Evolutionary conservation across 2,113 vertebrate genomes (phyloP), one percentile per base, ranked within the genome.

Genomic region (Geococcyx californianus): DNA sequence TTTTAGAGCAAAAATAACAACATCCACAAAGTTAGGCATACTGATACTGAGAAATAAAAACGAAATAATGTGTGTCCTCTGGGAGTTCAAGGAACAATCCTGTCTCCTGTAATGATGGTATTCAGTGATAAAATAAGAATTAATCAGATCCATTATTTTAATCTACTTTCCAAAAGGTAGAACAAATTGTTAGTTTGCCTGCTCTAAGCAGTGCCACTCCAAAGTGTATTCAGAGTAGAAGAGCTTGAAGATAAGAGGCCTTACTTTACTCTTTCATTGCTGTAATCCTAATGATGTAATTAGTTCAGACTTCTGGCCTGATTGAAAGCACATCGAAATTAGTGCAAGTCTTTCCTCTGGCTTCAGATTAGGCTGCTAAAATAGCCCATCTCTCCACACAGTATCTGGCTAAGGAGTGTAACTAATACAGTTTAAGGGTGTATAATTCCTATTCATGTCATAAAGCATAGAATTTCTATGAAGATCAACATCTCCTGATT

Each of bases 401-500:
- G 64, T 9, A 52, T 24, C 79, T 89, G 74, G 44, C 74, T 31
- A 24, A 90, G 81, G 74, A 91, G 67, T 66, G 90, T 70, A 91
- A 91, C 87, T 91, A 87, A 95, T 16, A 10, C 58, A 58, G 28
- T 77, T 87, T 69, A 56, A 91, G 77, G 73, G 66, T n/a, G 34
- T 47, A 40, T 26, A 72, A 85, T 78, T 93, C 74, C 89, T 76
- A 76, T 62, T 83, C 40, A n/a, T 45, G 84, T 54, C 87, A 42
- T 55, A 38, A 84, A 78, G 44, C 31, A 78, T 4, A 66, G 78
- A 54, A 76, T 66, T 94, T 76, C 94, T 47, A 4, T 54, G 63
- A 77, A 93, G 91, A 94, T 93, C 81, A 89, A 2, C 94, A 79
- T 49, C 89, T 76, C 64, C 70, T 70, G 81, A 76, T 80, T 80